These are phyloP conservation scores for Pogonus chalceus DNA, from an alignment of 1,140 invertebrate genomes.

Conservation along the genomic window DNA sequence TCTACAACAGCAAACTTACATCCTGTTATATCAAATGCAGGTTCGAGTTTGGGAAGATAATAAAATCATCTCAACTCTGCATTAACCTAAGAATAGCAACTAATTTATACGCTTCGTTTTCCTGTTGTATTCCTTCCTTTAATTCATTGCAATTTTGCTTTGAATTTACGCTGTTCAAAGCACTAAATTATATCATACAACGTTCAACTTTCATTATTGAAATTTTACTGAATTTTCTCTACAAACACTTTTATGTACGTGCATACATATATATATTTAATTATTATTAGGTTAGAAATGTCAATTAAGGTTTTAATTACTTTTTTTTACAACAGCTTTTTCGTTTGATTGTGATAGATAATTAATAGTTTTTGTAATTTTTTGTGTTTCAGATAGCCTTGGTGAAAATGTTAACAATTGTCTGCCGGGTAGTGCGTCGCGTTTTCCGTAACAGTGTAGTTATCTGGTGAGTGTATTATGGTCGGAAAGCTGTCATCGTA, in stretches of 20 bases:
- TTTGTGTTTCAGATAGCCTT: neutral
- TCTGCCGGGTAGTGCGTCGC: neutral
- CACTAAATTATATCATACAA: neutral
- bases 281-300: no score
- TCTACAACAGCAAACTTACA: neutral
- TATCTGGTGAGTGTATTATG: conserved; percentile 1
- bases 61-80: neutral
- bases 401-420: neutral
- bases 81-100: neutral
- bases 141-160: neutral
- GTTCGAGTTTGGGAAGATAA: no score
- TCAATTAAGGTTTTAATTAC: no score
- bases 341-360: no score
- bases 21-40: no score
- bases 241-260: no score
- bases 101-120: conserved; percentile 3
- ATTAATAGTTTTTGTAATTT: no score
- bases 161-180: no score
- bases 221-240: no score
- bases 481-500: neutral
- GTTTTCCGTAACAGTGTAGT: neutral
- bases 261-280: no score
- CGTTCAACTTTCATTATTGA: neutral
- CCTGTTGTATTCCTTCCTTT: neutral
- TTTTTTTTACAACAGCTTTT: no score